Conservation (phyloP, 2,797 vertebrate species). For the Cuculus canorus region DNA sequence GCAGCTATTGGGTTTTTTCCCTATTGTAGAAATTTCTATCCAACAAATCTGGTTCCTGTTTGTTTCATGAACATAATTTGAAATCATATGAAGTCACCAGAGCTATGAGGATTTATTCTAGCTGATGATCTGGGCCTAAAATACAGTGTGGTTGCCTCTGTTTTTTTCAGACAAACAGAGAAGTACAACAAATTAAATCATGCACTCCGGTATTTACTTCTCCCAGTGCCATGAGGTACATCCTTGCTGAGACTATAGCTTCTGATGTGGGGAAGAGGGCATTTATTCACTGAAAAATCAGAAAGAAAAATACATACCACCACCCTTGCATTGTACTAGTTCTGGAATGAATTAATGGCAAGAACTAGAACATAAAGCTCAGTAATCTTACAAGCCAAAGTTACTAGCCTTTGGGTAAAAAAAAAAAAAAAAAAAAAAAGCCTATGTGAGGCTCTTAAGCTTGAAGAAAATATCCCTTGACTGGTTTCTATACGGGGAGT, state of each 20-base stretch:
- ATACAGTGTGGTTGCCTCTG: background rate
- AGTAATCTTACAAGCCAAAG: conserved; percentile 42
- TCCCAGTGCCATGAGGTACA: background rate
- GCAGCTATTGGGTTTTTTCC: background rate
- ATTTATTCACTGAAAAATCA: conserved; percentile 43
- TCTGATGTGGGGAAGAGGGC: background rate
- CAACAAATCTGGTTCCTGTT: background rate
- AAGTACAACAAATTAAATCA: background rate
- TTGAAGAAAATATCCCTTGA: conserved; percentile 50
- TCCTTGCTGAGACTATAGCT: background rate
- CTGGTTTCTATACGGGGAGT: conserved; percentile 56
- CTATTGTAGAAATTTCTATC: background rate
- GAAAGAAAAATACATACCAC: background rate
- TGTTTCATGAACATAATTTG: background rate
- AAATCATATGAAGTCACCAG: background rate
- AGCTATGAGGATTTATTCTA: background rate
- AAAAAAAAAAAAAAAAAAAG: background rate
- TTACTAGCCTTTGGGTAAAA: background rate
- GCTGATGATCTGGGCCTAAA: background rate
- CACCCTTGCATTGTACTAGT: background rate
- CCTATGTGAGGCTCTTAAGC: conserved; percentile 10
- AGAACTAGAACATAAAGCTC: conserved; percentile 28
- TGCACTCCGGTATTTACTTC: background rate
- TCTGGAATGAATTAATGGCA: conserved; percentile 22
- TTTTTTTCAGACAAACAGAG: background rate